Conservation (phyloP, 2,888 invertebrate species). For the Priocnemis perturbator region DNA sequence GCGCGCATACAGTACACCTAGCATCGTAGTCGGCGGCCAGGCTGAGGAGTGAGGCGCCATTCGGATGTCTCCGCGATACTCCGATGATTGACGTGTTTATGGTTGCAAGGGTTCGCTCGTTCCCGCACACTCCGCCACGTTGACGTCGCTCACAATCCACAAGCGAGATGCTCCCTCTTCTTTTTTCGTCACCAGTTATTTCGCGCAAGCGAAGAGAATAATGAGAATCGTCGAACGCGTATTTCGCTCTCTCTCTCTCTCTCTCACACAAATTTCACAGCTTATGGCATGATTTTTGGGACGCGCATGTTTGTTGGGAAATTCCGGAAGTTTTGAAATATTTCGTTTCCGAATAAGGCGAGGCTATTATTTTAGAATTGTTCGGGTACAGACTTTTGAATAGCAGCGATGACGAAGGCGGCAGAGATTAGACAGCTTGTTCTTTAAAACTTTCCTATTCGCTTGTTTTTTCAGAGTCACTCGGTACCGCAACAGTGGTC, state of each 20-base stretch:
- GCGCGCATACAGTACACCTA: neutral
- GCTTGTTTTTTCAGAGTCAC: conserved; percentile 73
- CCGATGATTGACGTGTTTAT: conserved; percentile 63
- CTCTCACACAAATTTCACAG: no score
- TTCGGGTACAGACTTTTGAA: no score
- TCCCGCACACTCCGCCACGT: neutral
- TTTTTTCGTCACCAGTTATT: neutral
- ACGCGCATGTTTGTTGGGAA: no score
- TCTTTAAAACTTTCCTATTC: neutral
- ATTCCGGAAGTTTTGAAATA: no score
- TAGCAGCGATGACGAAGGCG: no score
- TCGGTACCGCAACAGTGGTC: conserved; percentile 73
- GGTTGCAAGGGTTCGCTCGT: conserved; percentile 28
- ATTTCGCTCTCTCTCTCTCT: no score
- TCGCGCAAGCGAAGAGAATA: no score
- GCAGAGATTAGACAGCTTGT: neutral
- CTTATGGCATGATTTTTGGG: no score
- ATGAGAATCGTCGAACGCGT: no score
- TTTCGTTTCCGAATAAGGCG: no score
- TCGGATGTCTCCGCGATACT: conserved; percentile 31
- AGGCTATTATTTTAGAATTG: no score
- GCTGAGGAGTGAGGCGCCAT: neutral
- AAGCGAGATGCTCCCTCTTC: neutral
- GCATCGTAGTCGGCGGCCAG: neutral
- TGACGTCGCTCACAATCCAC: no score